phyloP scores from a whole-genome alignment of 2,888 invertebrate species.

The Platycheirus rosarum region DNA sequence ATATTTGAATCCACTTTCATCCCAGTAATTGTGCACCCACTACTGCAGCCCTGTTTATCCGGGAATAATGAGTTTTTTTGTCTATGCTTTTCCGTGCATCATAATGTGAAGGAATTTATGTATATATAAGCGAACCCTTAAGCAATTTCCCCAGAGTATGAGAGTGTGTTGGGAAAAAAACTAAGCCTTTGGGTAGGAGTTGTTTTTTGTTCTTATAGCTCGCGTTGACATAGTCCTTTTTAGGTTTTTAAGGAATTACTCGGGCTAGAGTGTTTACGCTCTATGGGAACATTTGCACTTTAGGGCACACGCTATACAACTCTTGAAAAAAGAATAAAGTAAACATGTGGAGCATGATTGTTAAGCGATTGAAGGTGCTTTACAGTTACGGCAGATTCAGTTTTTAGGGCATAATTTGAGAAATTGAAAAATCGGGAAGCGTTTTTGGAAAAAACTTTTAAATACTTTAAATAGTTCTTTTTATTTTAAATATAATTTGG shows the following conservation, averaged over 20 bases:
- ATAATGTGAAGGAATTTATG: constrained; percentile 46
- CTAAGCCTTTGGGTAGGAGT: not conserved
- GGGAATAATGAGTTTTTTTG: constrained; percentile 59
- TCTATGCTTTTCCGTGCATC: constrained; percentile 35
- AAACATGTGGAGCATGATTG: constrained; percentile 56
- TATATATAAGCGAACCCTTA: constrained; percentile 35
- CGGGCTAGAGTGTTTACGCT: constrained; percentile 30
- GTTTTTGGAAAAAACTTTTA: no score
- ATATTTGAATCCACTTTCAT: constrained; percentile 51
- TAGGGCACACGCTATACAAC: constrained; percentile 42
- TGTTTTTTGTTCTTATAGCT: not conserved
- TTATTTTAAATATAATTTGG: no score
- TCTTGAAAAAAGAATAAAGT: constrained; percentile 44
- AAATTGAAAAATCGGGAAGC: no score
- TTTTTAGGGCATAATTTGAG: no score
- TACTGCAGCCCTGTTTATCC: constrained; percentile 42
- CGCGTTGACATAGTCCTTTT: constrained; percentile 18
- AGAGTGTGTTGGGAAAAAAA: constrained; percentile 6
- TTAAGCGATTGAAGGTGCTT: constrained; percentile 29
- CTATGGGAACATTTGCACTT: constrained; percentile 45
- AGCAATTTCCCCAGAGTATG: constrained; percentile 30
- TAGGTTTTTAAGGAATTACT: constrained; percentile 30
- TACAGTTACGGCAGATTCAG: not conserved
- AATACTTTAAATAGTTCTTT: no score
- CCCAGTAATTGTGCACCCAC: constrained; percentile 52